Base-by-base conservation (phyloP, 2,797 vertebrate species). In the Taeniopygia guttata region DNA sequence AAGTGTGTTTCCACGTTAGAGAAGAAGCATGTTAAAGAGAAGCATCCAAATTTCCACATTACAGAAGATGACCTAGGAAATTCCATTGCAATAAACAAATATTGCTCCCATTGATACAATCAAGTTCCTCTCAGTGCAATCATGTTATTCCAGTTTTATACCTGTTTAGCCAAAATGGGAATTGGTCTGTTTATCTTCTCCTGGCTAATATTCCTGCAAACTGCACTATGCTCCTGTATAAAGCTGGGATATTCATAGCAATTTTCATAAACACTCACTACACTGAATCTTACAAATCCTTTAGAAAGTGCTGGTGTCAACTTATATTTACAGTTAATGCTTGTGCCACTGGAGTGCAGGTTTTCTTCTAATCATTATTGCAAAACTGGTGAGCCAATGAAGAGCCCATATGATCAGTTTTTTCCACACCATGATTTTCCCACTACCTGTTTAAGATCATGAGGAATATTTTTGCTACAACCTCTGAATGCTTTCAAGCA, bases 61-160 rank as follows among this genome's bases (percentile, higher is more conserved):
- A 63, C 51, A 70, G 70, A 91, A 82, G 34, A 82, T 25, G 48
- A 86, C 80, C 32, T 49, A 45, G 45, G 64, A 94, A 88, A 84
- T 75, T 78, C 58, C 89, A 13, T 38, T 81, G 43, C 62, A 92
- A 66, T 25, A 52, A 94, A 79, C 55, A 94, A 81, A 55, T 92
- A 90, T 54, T 92, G 72, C n/a, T 95, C 78, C 56, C 62, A 38
- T 26, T 74, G 56, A 87, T 62, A 80, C 27, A 93, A 80, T 89
- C 60, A 76, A 51, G 38, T 77, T 85, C 18, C 25, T 82, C 54
- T 67, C 8, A 16, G 54, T 93, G 27, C 72, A 90, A 42, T 77
- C 40, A n/a, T n/a, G n/a, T 80, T 84, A 60, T 64, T 90, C 16
- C 46, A 75, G 46, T 89, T 90, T 83, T 83, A 68, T n/a, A 91